phyloP scores from a whole-genome alignment of 2,888 invertebrate genomes.

The Lordiphosa andalusiaca region DNA sequence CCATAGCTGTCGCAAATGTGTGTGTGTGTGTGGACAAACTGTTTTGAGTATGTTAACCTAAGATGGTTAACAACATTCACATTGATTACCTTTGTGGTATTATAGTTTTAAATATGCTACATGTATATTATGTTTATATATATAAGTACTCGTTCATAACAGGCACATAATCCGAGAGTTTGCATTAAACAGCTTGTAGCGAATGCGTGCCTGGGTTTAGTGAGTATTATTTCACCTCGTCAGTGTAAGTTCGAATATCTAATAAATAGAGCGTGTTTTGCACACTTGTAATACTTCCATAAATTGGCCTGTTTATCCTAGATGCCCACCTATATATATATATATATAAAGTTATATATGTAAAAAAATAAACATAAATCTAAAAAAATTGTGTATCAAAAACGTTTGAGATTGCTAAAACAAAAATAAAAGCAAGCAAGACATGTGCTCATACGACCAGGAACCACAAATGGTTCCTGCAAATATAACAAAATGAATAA shows the following conservation, averaged over 20 bases:
- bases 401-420: slow-evolving; percentile 37
- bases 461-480: slow-evolving; percentile 39
- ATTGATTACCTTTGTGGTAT: slow-evolving; percentile 5
- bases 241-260: slow-evolving; percentile 10
- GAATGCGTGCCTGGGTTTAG: slow-evolving; percentile 30
- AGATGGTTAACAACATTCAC: neutral
- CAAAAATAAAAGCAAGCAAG: slow-evolving; percentile 52
- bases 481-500: slow-evolving; percentile 42
- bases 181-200: slow-evolving; percentile 28
- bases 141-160: slow-evolving; percentile 41
- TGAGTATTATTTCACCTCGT: slow-evolving; percentile 23
- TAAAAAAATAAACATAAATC: slow-evolving; percentile 34
- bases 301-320: slow-evolving; percentile 52
- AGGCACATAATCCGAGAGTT: slow-evolving; percentile 54
- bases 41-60: slow-evolving; percentile 3
- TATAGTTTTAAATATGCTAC: slow-evolving; percentile 22
- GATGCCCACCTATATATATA: slow-evolving; percentile 35
- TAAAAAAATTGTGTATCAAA: slow-evolving; percentile 52
- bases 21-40: slow-evolving; percentile 21
- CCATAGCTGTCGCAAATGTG: slow-evolving; percentile 8
- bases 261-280: slow-evolving; percentile 45
- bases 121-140: too few relatives aligned
- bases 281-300: slow-evolving; percentile 57
- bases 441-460: slow-evolving; percentile 48
- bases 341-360: slow-evolving; percentile 32